Evolutionary conservation across 2,113 vertebrate species (phyloP), one percentile per base, ranked within the genome.

Genomic region (Callionymus lyra): DNA sequence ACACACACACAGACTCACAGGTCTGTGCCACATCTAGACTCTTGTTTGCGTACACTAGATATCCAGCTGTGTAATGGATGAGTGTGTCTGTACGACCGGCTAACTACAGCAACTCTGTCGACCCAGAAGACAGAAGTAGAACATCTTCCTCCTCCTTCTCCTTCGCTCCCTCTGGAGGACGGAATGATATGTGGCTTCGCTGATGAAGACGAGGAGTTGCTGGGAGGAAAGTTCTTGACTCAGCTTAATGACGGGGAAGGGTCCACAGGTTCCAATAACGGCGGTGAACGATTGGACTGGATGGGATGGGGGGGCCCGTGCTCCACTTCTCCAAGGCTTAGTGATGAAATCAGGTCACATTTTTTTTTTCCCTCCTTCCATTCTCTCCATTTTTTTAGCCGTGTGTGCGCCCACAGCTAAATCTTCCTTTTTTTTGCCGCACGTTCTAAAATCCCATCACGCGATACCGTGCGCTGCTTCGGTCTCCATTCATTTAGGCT

Each of bases 321-420:
- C 63, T 74, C 68, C 41, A 61, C 62, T 77, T 71, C 60, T 60
- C 41, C 18, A 6, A 56, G 70, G 71, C 71, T 76, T 72, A 59
- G 48, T 49, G 45, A 38, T 50, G 57, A 84, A 85, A 80, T 78
- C 74, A 66, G 78, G 79, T 79, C 80, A 80, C 47, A 33, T 55
- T 18, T n/a, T n/a, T n/a, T n/a, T n/a, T n/a, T 50, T 31, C 3
- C 27, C 41, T 38, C 47, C 38, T 35, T 50, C 41, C 15, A 16
- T 53, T 53, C 42, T 34, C 31, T 38, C 38, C 31, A 2, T 48
- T 52, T 50, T 43, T 41, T 41, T 10, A 27, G 21, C 21, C 8
- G 4, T 27, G 4, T 27, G 21, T 8, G 8, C 21, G 21, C 21
- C 21, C 21, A 27, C 21, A 27, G 21, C 21, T 8, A 27, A 27